Evolutionary conservation across 1,140 invertebrate species (phyloP), one percentile per base, ranked within the genome.

Genomic region (Scaptomyza pallida): DNA sequence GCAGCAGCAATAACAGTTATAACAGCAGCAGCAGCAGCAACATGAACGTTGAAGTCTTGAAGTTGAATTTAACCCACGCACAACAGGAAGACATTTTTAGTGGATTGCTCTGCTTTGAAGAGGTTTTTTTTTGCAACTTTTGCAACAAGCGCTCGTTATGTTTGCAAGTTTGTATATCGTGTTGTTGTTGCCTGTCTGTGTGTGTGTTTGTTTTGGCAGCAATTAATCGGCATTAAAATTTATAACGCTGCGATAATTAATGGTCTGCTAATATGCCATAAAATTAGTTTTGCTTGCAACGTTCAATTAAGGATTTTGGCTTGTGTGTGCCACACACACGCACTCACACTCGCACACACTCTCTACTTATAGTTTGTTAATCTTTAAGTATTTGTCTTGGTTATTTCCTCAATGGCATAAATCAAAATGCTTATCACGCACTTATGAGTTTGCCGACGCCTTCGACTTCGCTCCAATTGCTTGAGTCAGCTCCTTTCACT

Each of bases 211-310:
- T 86, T 88, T 88, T 88, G 82, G 82, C 82, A 88, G 83, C 82
- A 88, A 88, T 88, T 88, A 88, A 88, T 88, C 82, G 82, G 75
- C 78, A 82, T 88, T 88, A 88, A 88, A 88, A 88, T 88, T 88
- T 88, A 88, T 88, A 88, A 75, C 82, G 50, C 54, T 60, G 60
- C 48, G 75, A 88, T 88, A 88, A 88, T 88, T 88, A 88, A 88
- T 88, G 82, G 82, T 72, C 78, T 75, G 64, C 83, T 88, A 88
- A 88, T 88, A 82, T 78, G 82, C 82, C 83, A 89, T 89, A 88
- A 89, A 88, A 88, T 86, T 88, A 86, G 81, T 86, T 86, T n/a
- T 72, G 82, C 75, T 75, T 72, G 78, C 82, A 82, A 64, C 70
- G 82, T 88, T 88, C 78, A 88, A 88, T 88, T 89, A 88, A 82